A percentile compares a stretch with the other conserved stretches of the same genome.
These are phyloP conservation scores for Falco berigora DNA, from an alignment of 2,797 vertebrate genomes.

Conservation along the genomic window DNA sequence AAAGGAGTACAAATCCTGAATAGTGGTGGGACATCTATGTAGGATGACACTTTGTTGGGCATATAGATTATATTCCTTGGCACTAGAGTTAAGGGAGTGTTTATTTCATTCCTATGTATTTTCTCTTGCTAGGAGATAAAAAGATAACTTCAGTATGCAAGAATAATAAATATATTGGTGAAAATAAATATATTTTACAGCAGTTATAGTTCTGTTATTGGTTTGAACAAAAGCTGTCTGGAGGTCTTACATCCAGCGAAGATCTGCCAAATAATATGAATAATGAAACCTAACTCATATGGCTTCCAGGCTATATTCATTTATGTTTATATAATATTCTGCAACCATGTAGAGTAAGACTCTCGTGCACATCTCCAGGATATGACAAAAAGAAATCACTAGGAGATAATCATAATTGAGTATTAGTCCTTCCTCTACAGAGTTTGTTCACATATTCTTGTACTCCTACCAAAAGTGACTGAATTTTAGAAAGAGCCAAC, in stretches of 20 bases:
- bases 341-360: not conserved
- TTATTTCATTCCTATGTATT: constrained; percentile 3
- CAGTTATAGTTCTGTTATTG: constrained; percentile 3
- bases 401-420: not conserved
- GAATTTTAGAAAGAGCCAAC: not conserved
- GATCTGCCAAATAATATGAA: not conserved
- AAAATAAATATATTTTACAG: constrained; percentile 9
- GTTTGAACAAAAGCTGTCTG: constrained; percentile 36
- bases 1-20: not conserved
- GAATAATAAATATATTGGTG: not conserved
- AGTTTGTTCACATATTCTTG: not conserved
- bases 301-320: not conserved
- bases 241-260: not conserved
- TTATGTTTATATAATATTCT: not conserved
- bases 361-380: not conserved
- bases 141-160: not conserved
- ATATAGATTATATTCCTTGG: not conserved
- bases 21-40: not conserved
- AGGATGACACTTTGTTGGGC: not conserved
- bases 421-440: not conserved
- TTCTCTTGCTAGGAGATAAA: constrained; percentile 2
- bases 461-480: not conserved
- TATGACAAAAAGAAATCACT: not conserved
- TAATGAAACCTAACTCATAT: not conserved
- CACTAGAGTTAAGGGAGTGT: not conserved